A percentile compares a stretch with the other conserved stretches of the same genome.
Conservation (phyloP, 2,113 vertebrate genomes). For the Dasyornis broadbenti region DNA sequence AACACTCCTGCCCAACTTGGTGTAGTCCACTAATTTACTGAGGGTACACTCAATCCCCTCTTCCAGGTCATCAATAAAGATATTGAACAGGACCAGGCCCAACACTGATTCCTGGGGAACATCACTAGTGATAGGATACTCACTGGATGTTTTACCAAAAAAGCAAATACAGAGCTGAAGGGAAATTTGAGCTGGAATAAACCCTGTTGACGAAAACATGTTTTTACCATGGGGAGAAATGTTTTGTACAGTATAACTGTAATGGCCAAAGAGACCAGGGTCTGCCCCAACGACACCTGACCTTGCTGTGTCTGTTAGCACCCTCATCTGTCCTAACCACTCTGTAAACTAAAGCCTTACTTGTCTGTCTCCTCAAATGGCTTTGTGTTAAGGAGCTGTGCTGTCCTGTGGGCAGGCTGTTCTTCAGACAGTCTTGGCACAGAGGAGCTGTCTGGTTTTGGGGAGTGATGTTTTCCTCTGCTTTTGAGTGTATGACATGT, state of each 20-base stretch:
- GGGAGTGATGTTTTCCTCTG: conserved; percentile 33
- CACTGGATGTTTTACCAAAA: not conserved
- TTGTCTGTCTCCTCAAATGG: not conserved
- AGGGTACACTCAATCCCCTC: not conserved
- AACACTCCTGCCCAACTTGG: not conserved
- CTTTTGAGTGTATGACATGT: conserved; percentile 24
- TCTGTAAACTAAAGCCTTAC: not conserved
- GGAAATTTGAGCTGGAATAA: not conserved
- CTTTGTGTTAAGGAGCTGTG: not conserved
- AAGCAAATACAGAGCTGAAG: not conserved
- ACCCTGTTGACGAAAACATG: not conserved
- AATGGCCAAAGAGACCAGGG: not conserved
- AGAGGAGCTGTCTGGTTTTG: not conserved
- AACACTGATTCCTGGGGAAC: not conserved
- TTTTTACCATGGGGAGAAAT: not conserved
- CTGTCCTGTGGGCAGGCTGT: not conserved
- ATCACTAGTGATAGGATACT: not conserved
- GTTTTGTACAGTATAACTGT: not conserved
- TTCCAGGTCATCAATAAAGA: not conserved
- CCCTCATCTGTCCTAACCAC: not conserved
- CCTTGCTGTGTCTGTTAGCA: not conserved
- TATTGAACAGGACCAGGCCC: not conserved
- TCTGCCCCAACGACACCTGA: not conserved
- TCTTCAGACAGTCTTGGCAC: not conserved
- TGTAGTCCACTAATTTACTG: not conserved